phyloP scores from a whole-genome alignment of 2,797 vertebrate genomes.

The Apodemus agrarius region DNA sequence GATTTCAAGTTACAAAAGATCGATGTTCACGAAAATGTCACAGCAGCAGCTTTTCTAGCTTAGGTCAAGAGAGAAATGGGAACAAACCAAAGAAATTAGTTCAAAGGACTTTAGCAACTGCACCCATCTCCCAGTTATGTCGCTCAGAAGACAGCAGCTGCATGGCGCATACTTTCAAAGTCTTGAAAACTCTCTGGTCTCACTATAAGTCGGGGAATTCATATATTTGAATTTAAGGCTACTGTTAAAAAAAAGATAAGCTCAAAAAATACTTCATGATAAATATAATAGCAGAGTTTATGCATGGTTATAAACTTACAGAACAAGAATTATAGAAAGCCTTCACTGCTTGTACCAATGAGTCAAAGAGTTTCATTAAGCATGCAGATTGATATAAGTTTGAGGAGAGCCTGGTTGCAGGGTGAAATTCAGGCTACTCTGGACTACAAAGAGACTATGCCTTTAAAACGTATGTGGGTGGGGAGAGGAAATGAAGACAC shows the following conservation, averaged over 20 bases:
- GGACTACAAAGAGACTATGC: neutral
- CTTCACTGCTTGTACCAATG: neutral
- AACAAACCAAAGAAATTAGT: neutral
- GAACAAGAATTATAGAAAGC: slow-evolving; percentile 18
- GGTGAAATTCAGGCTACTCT: neutral
- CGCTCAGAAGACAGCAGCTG: neutral
- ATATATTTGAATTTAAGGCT: neutral
- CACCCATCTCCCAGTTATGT: neutral
- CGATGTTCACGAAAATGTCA: neutral
- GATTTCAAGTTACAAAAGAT: neutral
- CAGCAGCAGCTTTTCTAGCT: neutral
- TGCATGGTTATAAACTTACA: neutral
- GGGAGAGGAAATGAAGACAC: neutral
- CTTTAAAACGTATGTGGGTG: neutral
- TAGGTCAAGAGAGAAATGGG: neutral
- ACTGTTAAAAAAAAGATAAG: neutral
- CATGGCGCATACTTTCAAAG: neutral
- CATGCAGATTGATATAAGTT: neutral
- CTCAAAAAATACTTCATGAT: neutral
- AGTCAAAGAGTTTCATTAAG: neutral
- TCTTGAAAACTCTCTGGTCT: neutral
- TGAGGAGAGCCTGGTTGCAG: neutral
- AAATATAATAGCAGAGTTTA: neutral
- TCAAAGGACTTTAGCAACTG: neutral
- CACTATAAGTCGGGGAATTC: neutral